Evolutionary conservation across 2,888 invertebrate species (phyloP).

Genomic region (Liopterus haemorrhoidalis): DNA sequence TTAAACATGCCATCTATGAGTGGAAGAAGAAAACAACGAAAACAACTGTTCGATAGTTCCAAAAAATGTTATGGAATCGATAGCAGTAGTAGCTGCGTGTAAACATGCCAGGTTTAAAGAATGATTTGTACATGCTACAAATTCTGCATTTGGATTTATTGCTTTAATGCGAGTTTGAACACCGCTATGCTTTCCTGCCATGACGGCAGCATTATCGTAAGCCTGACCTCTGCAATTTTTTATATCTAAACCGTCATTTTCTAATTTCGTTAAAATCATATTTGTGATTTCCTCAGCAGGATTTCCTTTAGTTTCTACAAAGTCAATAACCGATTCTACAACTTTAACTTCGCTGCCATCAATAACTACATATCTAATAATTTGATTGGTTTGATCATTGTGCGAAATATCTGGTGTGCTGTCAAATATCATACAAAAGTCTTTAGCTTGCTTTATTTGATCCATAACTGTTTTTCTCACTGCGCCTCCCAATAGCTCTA

Average conservation of each 20-base stretch:
- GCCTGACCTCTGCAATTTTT: conserved; percentile 33
- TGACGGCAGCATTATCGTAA: conserved; percentile 32
- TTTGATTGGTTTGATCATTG: conserved; percentile 31
- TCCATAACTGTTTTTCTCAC: conserved; percentile 22
- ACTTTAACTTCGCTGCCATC: conserved; percentile 26
- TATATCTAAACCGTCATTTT: conserved; percentile 29
- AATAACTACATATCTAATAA: conserved; percentile 29
- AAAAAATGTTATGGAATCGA: conserved; percentile 29
- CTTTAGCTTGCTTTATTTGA: conserved; percentile 20
- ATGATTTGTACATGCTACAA: conserved; percentile 27
- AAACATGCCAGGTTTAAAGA: conserved; percentile 28
- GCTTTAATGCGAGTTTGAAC: conserved; percentile 24
- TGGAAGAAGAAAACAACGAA: conserved; percentile 25
- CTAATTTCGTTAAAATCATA: conserved; percentile 29
- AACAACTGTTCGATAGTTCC: conserved; percentile 26
- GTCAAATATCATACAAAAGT: conserved; percentile 25
- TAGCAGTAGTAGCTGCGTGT: conserved; percentile 28
- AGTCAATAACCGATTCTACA: conserved; percentile 31
- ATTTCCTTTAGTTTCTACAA: conserved; percentile 31
- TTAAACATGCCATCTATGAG: conserved; percentile 25
- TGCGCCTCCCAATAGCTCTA: conserved; percentile 17
- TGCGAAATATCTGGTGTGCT: conserved; percentile 22
- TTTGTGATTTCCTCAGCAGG: conserved; percentile 29
- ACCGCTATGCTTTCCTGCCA: conserved; percentile 27
- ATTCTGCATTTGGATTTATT: conserved; percentile 26